These are phyloP conservation scores for Sander lucioperca DNA, from an alignment of 2,113 vertebrate species.

Conservation along the genomic window DNA sequence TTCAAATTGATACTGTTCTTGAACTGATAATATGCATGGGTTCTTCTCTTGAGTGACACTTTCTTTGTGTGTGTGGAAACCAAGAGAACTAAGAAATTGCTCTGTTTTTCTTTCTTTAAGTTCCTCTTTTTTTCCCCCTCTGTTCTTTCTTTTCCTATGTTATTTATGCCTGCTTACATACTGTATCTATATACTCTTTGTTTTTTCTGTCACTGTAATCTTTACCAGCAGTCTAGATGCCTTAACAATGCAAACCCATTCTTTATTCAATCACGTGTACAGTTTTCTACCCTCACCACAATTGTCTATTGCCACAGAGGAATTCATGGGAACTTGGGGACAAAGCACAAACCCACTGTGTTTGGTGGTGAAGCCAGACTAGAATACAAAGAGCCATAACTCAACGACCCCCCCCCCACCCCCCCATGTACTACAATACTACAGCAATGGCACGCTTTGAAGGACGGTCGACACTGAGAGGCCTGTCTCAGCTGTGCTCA, in stretches of 20 bases:
- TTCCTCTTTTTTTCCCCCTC: constrained; percentile 90
- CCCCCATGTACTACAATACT: constrained; percentile 68
- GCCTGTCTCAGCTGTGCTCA: constrained; percentile 62
- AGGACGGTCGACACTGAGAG: constrained; percentile 55
- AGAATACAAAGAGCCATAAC: constrained; percentile 84
- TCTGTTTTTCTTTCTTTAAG: constrained; percentile 88
- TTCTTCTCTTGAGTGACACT: constrained; percentile 83
- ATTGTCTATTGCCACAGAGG: constrained; percentile 93
- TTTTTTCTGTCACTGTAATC: constrained; percentile 95
- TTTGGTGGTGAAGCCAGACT: constrained; percentile 80
- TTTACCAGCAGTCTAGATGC: constrained; percentile 99
- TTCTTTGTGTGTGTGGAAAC: constrained; percentile 71
- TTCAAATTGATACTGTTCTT: constrained; percentile 93
- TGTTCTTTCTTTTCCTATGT: constrained; percentile 88
- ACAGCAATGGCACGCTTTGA: constrained; percentile 72
- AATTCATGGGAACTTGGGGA: constrained; percentile 89
- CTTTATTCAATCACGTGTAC: constrained; percentile 94
- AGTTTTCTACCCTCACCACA: constrained; percentile 93
- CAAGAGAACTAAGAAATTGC: constrained; percentile 73
- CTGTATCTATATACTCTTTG: constrained; percentile 86
- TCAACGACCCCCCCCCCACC: constrained; percentile 67
- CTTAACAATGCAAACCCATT: constrained; percentile 99
- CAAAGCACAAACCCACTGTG: constrained; percentile 96
- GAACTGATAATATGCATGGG: constrained; percentile 97
- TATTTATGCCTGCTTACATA: constrained; percentile 93